These are phyloP conservation scores for Pseudochaenichthys georgianus DNA, from an alignment of 2,797 vertebrate species.

Conservation along the genomic window DNA sequence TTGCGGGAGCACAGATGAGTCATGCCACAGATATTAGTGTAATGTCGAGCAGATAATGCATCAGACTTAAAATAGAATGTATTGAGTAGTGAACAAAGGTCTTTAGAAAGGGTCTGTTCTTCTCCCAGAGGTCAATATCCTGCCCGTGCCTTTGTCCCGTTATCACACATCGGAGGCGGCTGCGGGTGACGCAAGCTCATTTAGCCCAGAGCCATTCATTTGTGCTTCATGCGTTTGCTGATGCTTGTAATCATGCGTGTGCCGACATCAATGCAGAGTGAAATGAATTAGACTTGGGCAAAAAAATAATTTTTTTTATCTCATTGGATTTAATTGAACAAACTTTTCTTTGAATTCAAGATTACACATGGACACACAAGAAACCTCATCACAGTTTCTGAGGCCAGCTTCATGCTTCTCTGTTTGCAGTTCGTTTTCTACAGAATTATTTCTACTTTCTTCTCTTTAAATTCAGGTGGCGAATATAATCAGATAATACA, in stretches of 20 bases:
- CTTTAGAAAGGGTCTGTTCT: conserved; percentile 52
- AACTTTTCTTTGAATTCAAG: conserved; percentile 62
- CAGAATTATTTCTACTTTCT: conserved; percentile 16
- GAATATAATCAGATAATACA: conserved; percentile 26
- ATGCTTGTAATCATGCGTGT: conserved; percentile 72
- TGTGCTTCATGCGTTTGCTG: conserved; percentile 62
- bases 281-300: conserved; percentile 71
- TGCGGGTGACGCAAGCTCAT: conserved; percentile 61
- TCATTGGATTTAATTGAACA: conserved; percentile 78
- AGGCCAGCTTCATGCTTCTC: conserved; percentile 57
- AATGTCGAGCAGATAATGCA: conserved; percentile 52
- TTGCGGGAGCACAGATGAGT: conserved; percentile 65
- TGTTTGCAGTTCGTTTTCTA: conserved; percentile 32
- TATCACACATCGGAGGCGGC: conserved; percentile 63
- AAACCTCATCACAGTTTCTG: conserved; percentile 40
- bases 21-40: conserved; percentile 58
- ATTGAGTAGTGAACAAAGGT: conserved; percentile 66
- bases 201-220: conserved; percentile 58
- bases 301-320: conserved; percentile 39
- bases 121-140: conserved; percentile 79
- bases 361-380: conserved; percentile 71
- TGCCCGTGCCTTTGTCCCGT: conserved; percentile 69
- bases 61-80: conserved; percentile 66
- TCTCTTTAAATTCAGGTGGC: conserved; percentile 20
- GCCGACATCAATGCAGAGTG: conserved; percentile 53